These are phyloP conservation scores for Digitonthophagus gazella DNA, from an alignment of 2,888 invertebrate genomes.

Conservation along the genomic window DNA sequence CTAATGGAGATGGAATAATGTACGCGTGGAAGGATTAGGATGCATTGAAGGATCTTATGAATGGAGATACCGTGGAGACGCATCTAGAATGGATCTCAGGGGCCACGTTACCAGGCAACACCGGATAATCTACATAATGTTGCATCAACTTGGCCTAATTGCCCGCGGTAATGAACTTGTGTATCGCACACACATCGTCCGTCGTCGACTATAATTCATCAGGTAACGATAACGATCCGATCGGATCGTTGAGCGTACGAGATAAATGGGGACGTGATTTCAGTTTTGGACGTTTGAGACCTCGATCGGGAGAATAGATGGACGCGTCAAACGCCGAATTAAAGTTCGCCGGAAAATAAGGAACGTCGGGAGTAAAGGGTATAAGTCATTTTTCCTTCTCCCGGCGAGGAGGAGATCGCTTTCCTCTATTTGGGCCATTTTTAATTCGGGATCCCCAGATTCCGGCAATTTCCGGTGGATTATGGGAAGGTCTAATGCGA, in stretches of 20 bases:
- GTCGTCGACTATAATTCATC: constrained; percentile 40
- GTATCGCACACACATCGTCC: too few relatives aligned
- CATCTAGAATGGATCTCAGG: constrained; percentile 18
- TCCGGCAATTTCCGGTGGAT: constrained; percentile 3
- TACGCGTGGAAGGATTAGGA: too few relatives aligned
- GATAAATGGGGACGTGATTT: neutral
- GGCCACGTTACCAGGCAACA: constrained; percentile 37
- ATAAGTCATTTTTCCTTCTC: neutral
- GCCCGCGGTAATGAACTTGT: constrained; percentile 43
- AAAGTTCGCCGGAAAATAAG: neutral
- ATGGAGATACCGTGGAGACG: constrained; percentile 7
- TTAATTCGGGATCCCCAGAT: neutral
- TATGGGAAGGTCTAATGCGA: constrained; percentile 10
- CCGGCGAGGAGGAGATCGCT: neutral
- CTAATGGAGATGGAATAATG: too few relatives aligned
- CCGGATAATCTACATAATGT: constrained; percentile 40
- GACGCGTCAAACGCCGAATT: neutral
- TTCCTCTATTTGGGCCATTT: neutral
- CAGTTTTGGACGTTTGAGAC: neutral
- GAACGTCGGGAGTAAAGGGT: neutral
- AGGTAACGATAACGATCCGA: constrained; percentile 37
- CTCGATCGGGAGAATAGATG: neutral
- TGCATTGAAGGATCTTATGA: neutral
- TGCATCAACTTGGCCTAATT: constrained; percentile 37
- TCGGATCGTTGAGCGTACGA: neutral